Conservation (phyloP, 1,140 invertebrate species). For the Linepithema humile region DNA sequence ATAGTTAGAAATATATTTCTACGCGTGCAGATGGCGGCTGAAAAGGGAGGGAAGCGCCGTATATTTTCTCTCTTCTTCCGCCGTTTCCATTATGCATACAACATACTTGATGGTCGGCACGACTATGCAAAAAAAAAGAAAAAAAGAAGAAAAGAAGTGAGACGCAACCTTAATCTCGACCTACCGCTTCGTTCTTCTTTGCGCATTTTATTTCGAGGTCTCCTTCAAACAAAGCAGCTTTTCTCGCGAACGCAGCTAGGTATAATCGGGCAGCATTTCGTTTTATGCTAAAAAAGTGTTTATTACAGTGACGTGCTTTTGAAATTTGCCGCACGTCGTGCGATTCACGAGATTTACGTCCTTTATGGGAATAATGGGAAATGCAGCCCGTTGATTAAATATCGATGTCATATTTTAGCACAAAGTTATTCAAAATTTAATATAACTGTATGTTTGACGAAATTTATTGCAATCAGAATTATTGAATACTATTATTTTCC, state of each 20-base stretch:
- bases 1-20: slow-evolving; percentile 43
- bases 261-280: neutral
- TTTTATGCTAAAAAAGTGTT: slow-evolving; percentile 2
- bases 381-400: neutral
- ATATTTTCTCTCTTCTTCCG: slow-evolving; percentile 39
- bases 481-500: neutral
- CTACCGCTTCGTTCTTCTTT: neutral
- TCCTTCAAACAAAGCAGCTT: slow-evolving; percentile 17
- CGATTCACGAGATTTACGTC: neutral
- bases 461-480: neutral
- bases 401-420: slow-evolving; percentile 8
- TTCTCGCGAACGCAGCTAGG: neutral
- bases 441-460: neutral
- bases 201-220: slow-evolving; percentile 28
- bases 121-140: slow-evolving; percentile 28
- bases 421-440: slow-evolving; percentile 15
- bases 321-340: neutral
- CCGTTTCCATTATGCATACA: slow-evolving; percentile 54
- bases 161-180: slow-evolving; percentile 39
- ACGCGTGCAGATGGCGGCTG: slow-evolving; percentile 19
- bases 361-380: slow-evolving; percentile 3
- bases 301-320: neutral
- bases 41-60: slow-evolving; percentile 4
- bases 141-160: slow-evolving; percentile 21
- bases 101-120: slow-evolving; percentile 45